Evolutionary conservation across 2,888 invertebrate genomes (phyloP).

Genomic region (Eupithecia abbreviata): DNA sequence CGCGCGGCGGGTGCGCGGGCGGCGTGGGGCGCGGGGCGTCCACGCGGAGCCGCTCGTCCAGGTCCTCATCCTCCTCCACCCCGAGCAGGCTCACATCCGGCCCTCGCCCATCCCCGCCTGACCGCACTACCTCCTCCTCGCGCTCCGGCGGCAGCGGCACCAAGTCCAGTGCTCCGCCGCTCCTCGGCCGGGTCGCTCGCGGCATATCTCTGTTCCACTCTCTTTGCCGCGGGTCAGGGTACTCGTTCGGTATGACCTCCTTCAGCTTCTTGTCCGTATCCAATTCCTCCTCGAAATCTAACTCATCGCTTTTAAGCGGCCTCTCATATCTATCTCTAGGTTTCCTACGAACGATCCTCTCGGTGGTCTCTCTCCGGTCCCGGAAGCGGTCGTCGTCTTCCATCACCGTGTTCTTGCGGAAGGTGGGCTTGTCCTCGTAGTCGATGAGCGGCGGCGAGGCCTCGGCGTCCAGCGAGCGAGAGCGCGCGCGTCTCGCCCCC

Average conservation of each 20-base stretch:
- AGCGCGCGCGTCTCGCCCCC: conserved; percentile 9
- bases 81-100: not conserved
- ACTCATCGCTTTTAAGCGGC: conserved; percentile 21
- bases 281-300: conserved; percentile 43
- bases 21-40: not conserved
- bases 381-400: conserved; percentile 46
- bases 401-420: conserved; percentile 47
- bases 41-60: not conserved
- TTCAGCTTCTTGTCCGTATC: conserved; percentile 32
- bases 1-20: conserved; percentile 2
- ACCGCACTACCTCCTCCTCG: not conserved
- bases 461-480: not conserved
- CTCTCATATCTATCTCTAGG: conserved; percentile 55
- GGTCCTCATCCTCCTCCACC: not conserved
- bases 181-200: not conserved
- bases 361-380: conserved; percentile 47
- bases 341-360: conserved; percentile 58
- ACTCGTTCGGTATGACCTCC: not conserved
- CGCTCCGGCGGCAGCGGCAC: conserved; percentile 9
- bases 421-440: conserved; percentile 47
- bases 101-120: not conserved
- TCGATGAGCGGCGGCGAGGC: not conserved
- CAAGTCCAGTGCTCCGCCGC: conserved; percentile 1
- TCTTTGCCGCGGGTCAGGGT: not conserved
- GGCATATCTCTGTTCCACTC: not conserved